phyloP scores from a whole-genome alignment of 1,140 invertebrate genomes.

The Monochamus saltuarius region DNA sequence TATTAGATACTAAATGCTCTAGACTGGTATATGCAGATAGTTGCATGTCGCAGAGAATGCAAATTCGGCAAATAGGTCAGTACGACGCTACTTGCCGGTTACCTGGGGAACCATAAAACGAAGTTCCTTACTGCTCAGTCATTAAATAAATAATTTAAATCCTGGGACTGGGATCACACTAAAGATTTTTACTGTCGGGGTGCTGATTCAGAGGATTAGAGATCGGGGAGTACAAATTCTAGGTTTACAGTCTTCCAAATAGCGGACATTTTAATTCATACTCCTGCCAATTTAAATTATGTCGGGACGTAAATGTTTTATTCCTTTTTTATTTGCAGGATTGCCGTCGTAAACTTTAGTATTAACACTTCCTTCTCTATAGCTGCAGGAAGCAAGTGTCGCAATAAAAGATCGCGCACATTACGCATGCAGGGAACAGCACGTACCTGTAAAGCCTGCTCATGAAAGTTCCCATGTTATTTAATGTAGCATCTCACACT shows the following conservation, averaged over 20 bases:
- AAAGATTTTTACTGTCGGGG: conserved; percentile 1
- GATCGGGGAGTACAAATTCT: neutral
- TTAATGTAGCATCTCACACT: no score
- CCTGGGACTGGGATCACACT: neutral
- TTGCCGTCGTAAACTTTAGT: neutral
- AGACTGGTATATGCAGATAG: no score
- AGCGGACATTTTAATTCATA: neutral
- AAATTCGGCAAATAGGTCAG: conserved; percentile 2
- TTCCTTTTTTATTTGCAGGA: no score
- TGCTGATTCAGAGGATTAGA: conserved; percentile 3
- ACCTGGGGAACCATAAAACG: neutral
- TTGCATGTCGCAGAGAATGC: neutral
- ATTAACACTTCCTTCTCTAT: neutral
- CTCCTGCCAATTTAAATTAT: no score
- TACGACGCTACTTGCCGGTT: neutral
- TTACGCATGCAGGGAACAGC: no score
- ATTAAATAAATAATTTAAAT: conserved; percentile 7
- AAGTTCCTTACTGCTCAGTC: neutral
- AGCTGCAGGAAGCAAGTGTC: neutral
- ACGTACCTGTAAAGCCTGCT: no score
- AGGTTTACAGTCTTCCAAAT: neutral
- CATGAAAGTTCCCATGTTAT: no score
- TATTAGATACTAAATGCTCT: no score
- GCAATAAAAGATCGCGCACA: no score
- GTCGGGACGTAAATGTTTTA: no score